phyloP scores from a whole-genome alignment of 2,113 vertebrate species.

The Rhynchomys soricoides region DNA sequence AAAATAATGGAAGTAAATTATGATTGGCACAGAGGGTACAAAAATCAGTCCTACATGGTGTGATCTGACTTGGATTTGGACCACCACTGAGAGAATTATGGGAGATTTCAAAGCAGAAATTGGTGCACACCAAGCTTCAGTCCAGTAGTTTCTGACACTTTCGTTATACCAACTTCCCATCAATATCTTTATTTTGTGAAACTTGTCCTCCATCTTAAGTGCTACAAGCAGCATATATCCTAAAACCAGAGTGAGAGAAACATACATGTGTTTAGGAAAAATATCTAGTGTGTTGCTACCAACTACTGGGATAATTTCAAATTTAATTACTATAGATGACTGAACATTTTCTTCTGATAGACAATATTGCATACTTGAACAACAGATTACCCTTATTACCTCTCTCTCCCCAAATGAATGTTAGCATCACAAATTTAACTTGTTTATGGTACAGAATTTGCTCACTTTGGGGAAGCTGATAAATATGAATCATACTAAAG shows the following conservation, averaged over 20 bases:
- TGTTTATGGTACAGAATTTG: not conserved
- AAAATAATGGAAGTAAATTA: conserved; percentile 43
- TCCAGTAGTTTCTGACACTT: conserved; percentile 20
- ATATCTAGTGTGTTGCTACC: not conserved
- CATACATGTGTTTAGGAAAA: not conserved
- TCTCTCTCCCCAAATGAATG: not conserved
- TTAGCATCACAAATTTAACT: conserved; percentile 50
- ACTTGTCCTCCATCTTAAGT: not conserved
- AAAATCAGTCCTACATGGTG: conserved; percentile 53
- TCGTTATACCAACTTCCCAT: not conserved
- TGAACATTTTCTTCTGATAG: not conserved
- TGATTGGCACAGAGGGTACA: conserved; percentile 32
- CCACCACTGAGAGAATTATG: conserved; percentile 19
- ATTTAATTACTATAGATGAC: not conserved
- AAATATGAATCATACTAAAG: conserved; percentile 52
- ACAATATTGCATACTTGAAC: conserved; percentile 8
- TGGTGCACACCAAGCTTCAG: conserved; percentile 29
- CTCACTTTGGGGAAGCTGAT: conserved; percentile 25
- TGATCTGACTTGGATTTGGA: conserved; percentile 60
- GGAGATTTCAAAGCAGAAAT: conserved; percentile 58
- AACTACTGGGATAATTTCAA: conserved; percentile 43
- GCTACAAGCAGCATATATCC: conserved; percentile 10
- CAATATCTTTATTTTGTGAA: conserved; percentile 37
- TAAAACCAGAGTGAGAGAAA: conserved; percentile 1
- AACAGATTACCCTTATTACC: not conserved